phyloP scores from a whole-genome alignment of 1,140 invertebrate genomes.

The Drosophila pectinifera region DNA sequence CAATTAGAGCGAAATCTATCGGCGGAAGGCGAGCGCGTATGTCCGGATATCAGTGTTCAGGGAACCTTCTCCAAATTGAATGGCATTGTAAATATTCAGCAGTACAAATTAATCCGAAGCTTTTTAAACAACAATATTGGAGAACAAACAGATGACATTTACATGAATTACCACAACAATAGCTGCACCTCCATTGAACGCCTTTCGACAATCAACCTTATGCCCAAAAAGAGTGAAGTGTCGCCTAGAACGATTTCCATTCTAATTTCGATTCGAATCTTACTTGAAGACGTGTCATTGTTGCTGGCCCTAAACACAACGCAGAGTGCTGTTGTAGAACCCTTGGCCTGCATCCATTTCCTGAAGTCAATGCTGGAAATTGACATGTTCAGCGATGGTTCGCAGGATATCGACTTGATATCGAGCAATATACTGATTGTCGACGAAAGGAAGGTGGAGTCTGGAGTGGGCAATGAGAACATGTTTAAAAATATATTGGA shows the following conservation, averaged over 20 bases:
- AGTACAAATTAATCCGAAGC: slow-evolving; percentile 95
- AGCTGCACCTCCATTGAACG: slow-evolving; percentile 63
- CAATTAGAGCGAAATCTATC: slow-evolving; percentile 94
- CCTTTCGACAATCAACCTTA: slow-evolving; percentile 54
- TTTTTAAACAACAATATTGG: slow-evolving; percentile 96
- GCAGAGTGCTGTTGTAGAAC: slow-evolving; percentile 64
- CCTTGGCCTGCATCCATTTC: slow-evolving; percentile 95
- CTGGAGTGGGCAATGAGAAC: slow-evolving; percentile 87
- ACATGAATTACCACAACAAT: slow-evolving; percentile 68
- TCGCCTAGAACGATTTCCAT: slow-evolving; percentile 87
- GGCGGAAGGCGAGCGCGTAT: slow-evolving; percentile 85
- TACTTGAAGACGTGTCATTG: slow-evolving; percentile 95
- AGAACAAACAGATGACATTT: slow-evolving; percentile 92
- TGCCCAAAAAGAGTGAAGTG: slow-evolving; percentile 45
- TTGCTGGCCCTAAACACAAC: slow-evolving; percentile 86
- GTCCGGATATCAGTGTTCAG: slow-evolving; percentile 94
- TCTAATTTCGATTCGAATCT: slow-evolving; percentile 91
- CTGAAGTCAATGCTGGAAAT: slow-evolving; percentile 94
- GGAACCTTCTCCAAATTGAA: slow-evolving; percentile 94
- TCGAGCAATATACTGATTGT: slow-evolving; percentile 95
- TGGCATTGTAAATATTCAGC: slow-evolving; percentile 92
- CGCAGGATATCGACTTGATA: slow-evolving; percentile 96
- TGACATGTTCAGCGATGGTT: slow-evolving; percentile 93
- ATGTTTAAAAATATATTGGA: slow-evolving; percentile 96
- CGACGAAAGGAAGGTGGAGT: slow-evolving; percentile 87